Conservation (phyloP, 1,140 invertebrate genomes). For the Drosophila pachea region DNA sequence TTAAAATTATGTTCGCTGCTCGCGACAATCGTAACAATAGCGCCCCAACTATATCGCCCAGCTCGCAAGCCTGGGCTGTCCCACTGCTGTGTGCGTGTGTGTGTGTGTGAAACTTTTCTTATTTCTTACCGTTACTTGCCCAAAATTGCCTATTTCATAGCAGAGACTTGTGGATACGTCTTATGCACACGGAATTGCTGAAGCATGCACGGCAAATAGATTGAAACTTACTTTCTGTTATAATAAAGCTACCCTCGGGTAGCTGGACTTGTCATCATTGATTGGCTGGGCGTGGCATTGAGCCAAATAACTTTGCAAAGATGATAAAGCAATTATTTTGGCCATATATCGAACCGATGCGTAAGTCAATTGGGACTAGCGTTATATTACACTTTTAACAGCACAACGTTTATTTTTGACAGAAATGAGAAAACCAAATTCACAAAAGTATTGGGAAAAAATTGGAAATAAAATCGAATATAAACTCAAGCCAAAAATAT, state of each 20-base stretch:
- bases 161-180: slow-evolving; percentile 9
- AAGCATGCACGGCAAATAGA: slow-evolving; percentile 29
- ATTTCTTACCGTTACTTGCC: slow-evolving; percentile 11
- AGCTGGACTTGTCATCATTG: slow-evolving; percentile 26
- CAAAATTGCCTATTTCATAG: slow-evolving; percentile 55
- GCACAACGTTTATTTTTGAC: not conserved
- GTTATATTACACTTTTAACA: slow-evolving; percentile 7
- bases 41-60: slow-evolving; percentile 32
- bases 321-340: slow-evolving; percentile 70
- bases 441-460: not conserved
- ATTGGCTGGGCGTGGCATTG: slow-evolving; percentile 33
- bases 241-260: not conserved
- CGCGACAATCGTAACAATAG: slow-evolving; percentile 52
- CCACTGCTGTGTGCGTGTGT: slow-evolving; percentile 8
- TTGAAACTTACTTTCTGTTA: slow-evolving; percentile 39
- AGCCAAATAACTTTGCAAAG: slow-evolving; percentile 48
- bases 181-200: slow-evolving; percentile 40
- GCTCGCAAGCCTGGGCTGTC: slow-evolving; percentile 2
- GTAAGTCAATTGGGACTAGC: not conserved
- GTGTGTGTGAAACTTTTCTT: slow-evolving; percentile 25
- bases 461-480: not conserved
- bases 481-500: not conserved
- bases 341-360: slow-evolving; percentile 14
- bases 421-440: not conserved
- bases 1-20: slow-evolving; percentile 61